These are phyloP conservation scores for Drosophila simulans DNA, from an alignment of 1,140 invertebrate species.

Conservation along the genomic window DNA sequence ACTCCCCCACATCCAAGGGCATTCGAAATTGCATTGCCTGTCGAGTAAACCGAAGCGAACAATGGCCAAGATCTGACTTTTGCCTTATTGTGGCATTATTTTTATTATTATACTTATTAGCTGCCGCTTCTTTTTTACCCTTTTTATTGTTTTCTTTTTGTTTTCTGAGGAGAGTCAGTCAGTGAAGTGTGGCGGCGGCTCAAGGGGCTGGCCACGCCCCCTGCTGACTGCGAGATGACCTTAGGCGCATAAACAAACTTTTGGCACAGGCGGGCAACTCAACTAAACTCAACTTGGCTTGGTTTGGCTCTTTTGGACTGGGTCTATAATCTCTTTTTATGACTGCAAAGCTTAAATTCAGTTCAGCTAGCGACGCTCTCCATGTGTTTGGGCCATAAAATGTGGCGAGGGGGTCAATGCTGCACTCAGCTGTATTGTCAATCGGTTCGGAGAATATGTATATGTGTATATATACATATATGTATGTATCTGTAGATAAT, in stretches of 20 bases:
- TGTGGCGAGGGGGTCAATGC: slow-evolving; percentile 53
- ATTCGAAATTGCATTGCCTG: slow-evolving; percentile 52
- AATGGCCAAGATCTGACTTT: slow-evolving; percentile 47
- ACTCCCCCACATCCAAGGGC: slow-evolving; percentile 46
- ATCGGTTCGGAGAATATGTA: slow-evolving; percentile 1
- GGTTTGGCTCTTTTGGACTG: slow-evolving; percentile 45
- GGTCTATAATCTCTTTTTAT: slow-evolving; percentile 55
- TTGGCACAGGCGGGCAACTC: slow-evolving; percentile 25
- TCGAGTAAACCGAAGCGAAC: slow-evolving; percentile 29
- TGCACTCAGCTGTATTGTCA: slow-evolving; percentile 48
- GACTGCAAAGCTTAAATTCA: slow-evolving; percentile 49
- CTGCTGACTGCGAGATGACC: slow-evolving; percentile 58
- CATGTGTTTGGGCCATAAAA: slow-evolving; percentile 42
- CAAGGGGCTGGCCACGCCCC: slow-evolving; percentile 37
- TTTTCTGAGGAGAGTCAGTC: slow-evolving; percentile 1
- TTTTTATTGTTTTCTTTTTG: slow-evolving; percentile 20
- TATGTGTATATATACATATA: no score
- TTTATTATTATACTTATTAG: slow-evolving; percentile 73
- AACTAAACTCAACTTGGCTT: background rate
- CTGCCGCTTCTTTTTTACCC: slow-evolving; percentile 37
- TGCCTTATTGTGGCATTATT: slow-evolving; percentile 56
- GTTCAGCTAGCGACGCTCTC: slow-evolving; percentile 19
- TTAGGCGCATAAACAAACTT: slow-evolving; percentile 78
- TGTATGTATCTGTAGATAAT: background rate
- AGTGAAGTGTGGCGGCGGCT: slow-evolving; percentile 40